Base-by-base conservation (phyloP, 2,797 vertebrate genomes). In the Rhynchotus rufescens region DNA sequence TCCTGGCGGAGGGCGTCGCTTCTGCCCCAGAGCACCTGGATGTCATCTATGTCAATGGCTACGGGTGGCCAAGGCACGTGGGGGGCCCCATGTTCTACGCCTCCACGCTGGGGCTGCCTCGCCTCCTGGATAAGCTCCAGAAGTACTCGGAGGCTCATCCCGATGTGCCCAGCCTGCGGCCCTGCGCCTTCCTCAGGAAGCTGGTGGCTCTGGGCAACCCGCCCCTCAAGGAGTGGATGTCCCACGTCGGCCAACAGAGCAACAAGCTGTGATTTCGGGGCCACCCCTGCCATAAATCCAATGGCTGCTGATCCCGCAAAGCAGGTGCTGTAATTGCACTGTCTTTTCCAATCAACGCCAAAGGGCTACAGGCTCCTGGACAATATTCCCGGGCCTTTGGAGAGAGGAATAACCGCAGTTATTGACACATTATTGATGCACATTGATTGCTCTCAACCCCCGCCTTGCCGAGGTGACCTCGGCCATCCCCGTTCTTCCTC, bases 31-130 rank as follows among this genome's bases (percentile, higher is more conserved):
- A 99, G 89, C 98, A 99, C 96, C 98, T 99, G 36, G 99, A 99
- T 67, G 93, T 98, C 21, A 98, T 99, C 96, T 99, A 99, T 47
- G 94, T 98, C 94, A 97, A 98, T 45, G 99, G 99, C 23, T 99
- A 98, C 0, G 98, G 98, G 80, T 99, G 99, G 98, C 99, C 99
- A 2, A 97, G 95, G 83, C 98, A 99, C 94, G 97, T 44, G 3
- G 99, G 99, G 0, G 99, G 99, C 7, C 99, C 99, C 73, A 99
- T 99, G 99, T 99, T 98, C 96, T 98, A 99, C 2, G 99, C 99
- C 7, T 89, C 96, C 59, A 97, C 97, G 12, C 92, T 99, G 23
- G 99, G 99, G 15, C 96, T 99, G 59, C 86, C 96, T 40, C 97
- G 4, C 1, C 42, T 99, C 75, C 95, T 98, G 92, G 97, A 98